Percentiles rank a stretch among this genome's conserved stretches.
phyloP scores from a whole-genome alignment of 2,113 vertebrate species.

The Alectura lathami region DNA sequence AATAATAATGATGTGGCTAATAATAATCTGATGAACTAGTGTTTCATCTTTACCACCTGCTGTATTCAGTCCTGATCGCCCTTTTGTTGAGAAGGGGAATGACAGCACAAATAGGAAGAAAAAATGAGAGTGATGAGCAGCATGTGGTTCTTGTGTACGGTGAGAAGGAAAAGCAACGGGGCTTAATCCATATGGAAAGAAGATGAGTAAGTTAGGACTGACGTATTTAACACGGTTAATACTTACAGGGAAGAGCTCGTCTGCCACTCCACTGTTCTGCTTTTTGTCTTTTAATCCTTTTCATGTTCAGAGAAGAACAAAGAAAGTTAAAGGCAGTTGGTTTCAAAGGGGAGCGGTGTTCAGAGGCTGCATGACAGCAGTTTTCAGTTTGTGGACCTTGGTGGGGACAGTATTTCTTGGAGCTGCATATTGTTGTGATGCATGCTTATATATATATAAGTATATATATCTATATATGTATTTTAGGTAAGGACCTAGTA shows the following conservation, averaged over 20 bases:
- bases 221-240: background rate
- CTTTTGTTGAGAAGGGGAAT: background rate
- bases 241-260: background rate
- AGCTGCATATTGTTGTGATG: background rate
- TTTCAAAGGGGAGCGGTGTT: background rate
- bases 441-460: background rate
- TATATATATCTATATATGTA: background rate
- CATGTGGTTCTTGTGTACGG: background rate
- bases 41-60: background rate
- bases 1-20: conserved; percentile 24
- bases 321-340: background rate
- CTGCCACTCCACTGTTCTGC: background rate
- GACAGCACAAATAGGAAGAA: background rate
- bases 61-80: background rate
- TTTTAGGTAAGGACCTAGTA: background rate
- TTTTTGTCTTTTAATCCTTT: conserved; percentile 25
- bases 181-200: background rate
- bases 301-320: background rate
- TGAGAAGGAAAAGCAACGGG: background rate
- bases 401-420: background rate
- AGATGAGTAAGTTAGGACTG: background rate
- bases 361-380: background rate
- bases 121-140: background rate
- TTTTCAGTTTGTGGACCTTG: background rate
- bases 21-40: background rate